These are phyloP conservation scores for Chionodraco myersi DNA, from an alignment of 2,113 vertebrate species.

Conservation along the genomic window DNA sequence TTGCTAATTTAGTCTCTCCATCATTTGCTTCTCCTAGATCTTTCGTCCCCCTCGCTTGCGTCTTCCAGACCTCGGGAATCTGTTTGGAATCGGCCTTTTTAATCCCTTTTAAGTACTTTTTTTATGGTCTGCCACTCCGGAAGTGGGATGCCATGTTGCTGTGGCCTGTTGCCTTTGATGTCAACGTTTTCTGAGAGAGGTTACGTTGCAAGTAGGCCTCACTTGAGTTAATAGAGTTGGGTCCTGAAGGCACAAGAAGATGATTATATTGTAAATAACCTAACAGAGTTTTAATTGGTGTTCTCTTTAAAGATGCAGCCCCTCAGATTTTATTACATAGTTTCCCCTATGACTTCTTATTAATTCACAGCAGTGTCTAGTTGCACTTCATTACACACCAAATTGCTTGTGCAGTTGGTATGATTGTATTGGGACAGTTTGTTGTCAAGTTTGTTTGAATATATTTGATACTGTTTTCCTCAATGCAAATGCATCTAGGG, in stretches of 20 bases:
- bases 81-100: constrained; percentile 63
- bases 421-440: neutral
- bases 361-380: constrained; percentile 29
- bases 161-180: constrained; percentile 69
- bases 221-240: constrained; percentile 57
- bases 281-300: constrained; percentile 51
- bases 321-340: constrained; percentile 32
- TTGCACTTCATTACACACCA: constrained; percentile 20
- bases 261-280: constrained; percentile 61
- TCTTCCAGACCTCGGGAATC: constrained; percentile 54
- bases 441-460: neutral
- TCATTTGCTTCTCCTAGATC: constrained; percentile 69
- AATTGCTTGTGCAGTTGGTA: neutral
- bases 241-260: constrained; percentile 47
- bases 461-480: neutral
- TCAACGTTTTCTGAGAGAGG: constrained; percentile 51
- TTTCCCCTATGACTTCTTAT: constrained; percentile 46
- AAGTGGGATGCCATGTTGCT: constrained; percentile 62
- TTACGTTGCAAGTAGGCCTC: constrained; percentile 47
- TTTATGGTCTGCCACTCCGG: constrained; percentile 46
- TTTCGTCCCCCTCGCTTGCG: constrained; percentile 18
- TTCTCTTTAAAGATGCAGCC: constrained; percentile 42
- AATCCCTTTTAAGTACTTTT: constrained; percentile 60
- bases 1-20: constrained; percentile 81
- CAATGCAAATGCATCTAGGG: neutral